A percentile compares a stretch with the other conserved stretches of the same genome.
phyloP scores from a whole-genome alignment of 1,140 invertebrate genomes.

The Battus philenor region DNA sequence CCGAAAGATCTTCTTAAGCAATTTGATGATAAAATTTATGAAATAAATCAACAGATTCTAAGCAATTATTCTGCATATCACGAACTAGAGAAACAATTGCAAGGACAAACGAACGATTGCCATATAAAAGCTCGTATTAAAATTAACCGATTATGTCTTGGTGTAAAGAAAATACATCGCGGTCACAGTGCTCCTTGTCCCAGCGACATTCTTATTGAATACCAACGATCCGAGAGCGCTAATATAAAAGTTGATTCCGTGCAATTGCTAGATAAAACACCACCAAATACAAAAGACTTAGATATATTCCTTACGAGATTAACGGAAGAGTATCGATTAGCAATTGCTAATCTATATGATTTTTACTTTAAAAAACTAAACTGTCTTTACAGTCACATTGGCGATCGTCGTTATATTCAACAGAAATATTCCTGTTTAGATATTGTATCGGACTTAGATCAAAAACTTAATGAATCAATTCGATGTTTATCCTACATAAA shows the following conservation, averaged over 20 bases:
- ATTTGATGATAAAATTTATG: conserved; percentile 53
- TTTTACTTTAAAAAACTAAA: conserved; percentile 33
- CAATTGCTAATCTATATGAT: conserved; percentile 29
- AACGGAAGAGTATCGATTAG: conserved; percentile 36
- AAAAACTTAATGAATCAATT: conserved; percentile 29
- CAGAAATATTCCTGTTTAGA: conserved; percentile 13
- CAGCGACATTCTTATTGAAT: conserved; percentile 4
- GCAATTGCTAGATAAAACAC: too few relatives aligned
- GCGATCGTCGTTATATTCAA: conserved; percentile 16
- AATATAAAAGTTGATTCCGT: conserved; percentile 2
- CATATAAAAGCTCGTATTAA: conserved; percentile 28
- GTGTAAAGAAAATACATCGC: conserved; percentile 9
- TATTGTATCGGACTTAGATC: conserved; percentile 24
- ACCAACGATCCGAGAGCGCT: conserved; percentile 16
- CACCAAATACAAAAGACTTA: conserved; percentile 25
- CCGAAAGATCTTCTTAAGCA: conserved; percentile 49
- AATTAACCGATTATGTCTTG: conserved; percentile 44
- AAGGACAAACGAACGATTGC: conserved; percentile 37
- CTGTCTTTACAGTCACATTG: conserved; percentile 33
- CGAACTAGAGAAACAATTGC: conserved; percentile 43
- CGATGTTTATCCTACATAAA: conserved; percentile 17
- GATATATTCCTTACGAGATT: conserved; percentile 30
- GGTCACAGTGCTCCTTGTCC: conserved; percentile 26
- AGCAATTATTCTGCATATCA: conserved; percentile 49
- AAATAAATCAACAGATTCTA: conserved; percentile 56